Base-by-base conservation (phyloP, 1,140 invertebrate species). In the Chymomyza costata region DNA sequence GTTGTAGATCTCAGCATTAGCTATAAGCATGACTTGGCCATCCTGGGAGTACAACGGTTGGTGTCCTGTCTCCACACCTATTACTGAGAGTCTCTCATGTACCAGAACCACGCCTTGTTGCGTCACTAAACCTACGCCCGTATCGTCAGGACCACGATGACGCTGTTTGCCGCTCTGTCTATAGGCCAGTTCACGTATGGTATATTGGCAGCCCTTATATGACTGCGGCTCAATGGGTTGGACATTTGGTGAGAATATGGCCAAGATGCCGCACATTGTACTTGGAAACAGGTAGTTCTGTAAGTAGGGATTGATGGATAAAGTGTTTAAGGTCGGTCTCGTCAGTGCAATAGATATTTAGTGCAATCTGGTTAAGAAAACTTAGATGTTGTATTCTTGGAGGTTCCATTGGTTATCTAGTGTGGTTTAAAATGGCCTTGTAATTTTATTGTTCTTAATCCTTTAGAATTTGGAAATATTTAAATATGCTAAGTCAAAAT, bases 1-100 rank as follows among this genome's bases (percentile, higher is more conserved):
- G 15, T 82, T 82, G 55, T 83, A 83, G 11, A 83, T 81, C 65
- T 83, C 80, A 5, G 66, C 80, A 35, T 83, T 83, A n/a, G 53
- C 66, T 2, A 76, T 46, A 10, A 83, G 16, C 3, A 55, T 8
- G 14, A 81, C 28, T 11, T 62, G 55, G 15, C 65, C 74, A 38
- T 76, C 65, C 2, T 54, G 43, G 1, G 70, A 81, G n/a, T 46
- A 15, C 6, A 81, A 40, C n/a, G 80, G 80, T 30, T 83, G 80
- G 39, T 76, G 70, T 0, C 80, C 80, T 3, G 70, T 71, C 10
- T 60, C 51, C 34, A 74, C 61, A 18, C 74, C 56, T 15, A 83
- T 55, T 1, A 83, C 57, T 0, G 63, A 49, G 2, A 81, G 46
- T 11, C 80, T 61, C 19, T 83, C 80, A 15, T 83, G 80, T 7